Evolutionary conservation across 2,797 vertebrate species (phyloP).

Genomic region (Cryptoprocta ferox): DNA sequence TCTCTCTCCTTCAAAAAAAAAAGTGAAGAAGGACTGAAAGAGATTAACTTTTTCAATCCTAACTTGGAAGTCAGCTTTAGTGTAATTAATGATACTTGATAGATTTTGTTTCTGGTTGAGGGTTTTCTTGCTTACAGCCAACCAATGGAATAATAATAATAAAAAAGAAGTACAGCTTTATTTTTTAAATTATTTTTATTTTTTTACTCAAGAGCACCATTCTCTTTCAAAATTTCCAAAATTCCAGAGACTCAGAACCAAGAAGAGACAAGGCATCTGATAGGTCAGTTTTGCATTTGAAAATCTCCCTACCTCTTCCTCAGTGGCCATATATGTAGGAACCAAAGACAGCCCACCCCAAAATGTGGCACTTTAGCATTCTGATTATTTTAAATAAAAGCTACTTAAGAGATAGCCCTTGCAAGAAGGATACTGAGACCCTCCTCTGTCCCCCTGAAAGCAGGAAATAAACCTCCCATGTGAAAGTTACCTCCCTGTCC

Average conservation of each 20-base stretch:
- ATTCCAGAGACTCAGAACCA: neutral
- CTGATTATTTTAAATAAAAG: neutral
- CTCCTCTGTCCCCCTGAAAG: neutral
- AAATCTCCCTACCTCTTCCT: neutral
- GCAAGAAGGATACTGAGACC: neutral
- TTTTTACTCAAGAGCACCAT: neutral
- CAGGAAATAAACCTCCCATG: neutral
- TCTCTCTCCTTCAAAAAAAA: neutral
- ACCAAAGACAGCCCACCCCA: neutral
- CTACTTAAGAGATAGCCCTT: neutral
- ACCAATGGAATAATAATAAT: neutral
- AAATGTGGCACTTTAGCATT: neutral
- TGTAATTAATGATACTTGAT: neutral
- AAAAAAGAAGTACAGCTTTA: neutral
- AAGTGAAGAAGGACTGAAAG: neutral
- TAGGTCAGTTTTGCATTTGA: neutral
- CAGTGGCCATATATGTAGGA: neutral
- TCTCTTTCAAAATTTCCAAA: neutral
- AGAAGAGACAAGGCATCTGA: neutral
- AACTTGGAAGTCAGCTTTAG: neutral
- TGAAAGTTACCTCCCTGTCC: neutral
- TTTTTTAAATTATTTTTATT: neutral
- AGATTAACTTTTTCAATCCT: neutral
- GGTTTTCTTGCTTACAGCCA: constrained; percentile 24
- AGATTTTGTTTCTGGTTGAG: neutral